Conservation (phyloP, 2,888 invertebrate species). For the Podabrus alpinus region DNA sequence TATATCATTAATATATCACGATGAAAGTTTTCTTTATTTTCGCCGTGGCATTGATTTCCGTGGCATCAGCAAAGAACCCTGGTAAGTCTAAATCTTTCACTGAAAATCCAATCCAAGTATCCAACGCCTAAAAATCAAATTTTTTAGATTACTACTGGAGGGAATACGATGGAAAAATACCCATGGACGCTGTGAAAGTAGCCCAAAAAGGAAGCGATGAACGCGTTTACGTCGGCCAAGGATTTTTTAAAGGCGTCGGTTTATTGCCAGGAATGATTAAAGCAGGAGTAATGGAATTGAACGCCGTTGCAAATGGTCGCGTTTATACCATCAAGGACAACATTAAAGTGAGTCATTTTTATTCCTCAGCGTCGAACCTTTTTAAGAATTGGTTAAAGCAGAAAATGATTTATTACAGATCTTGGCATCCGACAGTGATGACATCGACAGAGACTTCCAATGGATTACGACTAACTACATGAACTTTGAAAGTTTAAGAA, state of each 20-base stretch:
- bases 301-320: not conserved
- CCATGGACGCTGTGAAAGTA: not conserved
- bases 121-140: not conserved
- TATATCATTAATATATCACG: too few species aligned
- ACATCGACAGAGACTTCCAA: not conserved
- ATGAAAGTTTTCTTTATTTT: too few species aligned
- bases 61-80: too few species aligned
- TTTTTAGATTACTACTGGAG: not conserved
- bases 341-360: too few species aligned
- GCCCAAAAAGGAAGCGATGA: not conserved
- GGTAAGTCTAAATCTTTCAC: too few species aligned
- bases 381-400: too few species aligned
- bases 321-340: not conserved
- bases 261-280: not conserved
- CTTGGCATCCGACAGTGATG: too few species aligned
- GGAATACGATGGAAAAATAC: not conserved
- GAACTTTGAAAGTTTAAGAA: not conserved
- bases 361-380: too few species aligned
- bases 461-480: not conserved
- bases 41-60: too few species aligned
- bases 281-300: not conserved
- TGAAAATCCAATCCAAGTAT: too few species aligned
- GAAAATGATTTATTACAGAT: too few species aligned
- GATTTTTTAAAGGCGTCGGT: not conserved
- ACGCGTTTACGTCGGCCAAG: not conserved